These are phyloP conservation scores for Suncus etruscus DNA, from an alignment of 2,113 vertebrate genomes.

Conservation along the genomic window DNA sequence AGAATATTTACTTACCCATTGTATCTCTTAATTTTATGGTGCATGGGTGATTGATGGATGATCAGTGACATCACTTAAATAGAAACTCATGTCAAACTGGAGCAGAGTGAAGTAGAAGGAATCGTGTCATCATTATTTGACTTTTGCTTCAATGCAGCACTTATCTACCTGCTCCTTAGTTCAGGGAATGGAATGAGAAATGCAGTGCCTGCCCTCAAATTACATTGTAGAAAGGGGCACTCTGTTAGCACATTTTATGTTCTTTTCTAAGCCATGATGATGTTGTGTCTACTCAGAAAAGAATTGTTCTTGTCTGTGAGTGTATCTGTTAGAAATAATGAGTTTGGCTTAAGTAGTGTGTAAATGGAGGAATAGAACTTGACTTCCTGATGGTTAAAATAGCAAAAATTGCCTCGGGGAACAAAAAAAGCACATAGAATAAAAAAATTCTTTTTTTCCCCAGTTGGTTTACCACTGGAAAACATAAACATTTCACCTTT, in stretches of 20 bases:
- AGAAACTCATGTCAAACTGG: slow-evolving; percentile 22
- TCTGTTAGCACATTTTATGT: not conserved
- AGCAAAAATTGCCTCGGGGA: not conserved
- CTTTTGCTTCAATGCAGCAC: slow-evolving; percentile 29
- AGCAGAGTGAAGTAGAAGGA: slow-evolving; percentile 54
- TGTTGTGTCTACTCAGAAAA: not conserved
- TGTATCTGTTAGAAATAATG: not conserved
- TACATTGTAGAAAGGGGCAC: not conserved
- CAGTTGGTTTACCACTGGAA: not conserved
- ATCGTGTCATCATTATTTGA: slow-evolving; percentile 53
- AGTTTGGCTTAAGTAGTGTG: not conserved
- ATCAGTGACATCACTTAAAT: slow-evolving; percentile 23
- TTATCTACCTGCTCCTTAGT: slow-evolving; percentile 37
- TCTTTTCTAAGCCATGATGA: not conserved
- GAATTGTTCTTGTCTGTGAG: not conserved
- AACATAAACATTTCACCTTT: not conserved
- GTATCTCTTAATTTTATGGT: slow-evolving; percentile 42
- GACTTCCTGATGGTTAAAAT: not conserved
- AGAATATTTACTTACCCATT: slow-evolving; percentile 52
- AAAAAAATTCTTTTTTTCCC: not conserved
- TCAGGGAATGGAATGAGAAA: slow-evolving; percentile 7
- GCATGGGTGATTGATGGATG: slow-evolving; percentile 52
- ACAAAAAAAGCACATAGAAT: not conserved
- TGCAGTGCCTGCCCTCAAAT: slow-evolving; percentile 9
- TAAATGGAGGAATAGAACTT: not conserved